Base-by-base conservation (phyloP, 2,888 invertebrate genomes). In the Caenorhabditis becei region DNA sequence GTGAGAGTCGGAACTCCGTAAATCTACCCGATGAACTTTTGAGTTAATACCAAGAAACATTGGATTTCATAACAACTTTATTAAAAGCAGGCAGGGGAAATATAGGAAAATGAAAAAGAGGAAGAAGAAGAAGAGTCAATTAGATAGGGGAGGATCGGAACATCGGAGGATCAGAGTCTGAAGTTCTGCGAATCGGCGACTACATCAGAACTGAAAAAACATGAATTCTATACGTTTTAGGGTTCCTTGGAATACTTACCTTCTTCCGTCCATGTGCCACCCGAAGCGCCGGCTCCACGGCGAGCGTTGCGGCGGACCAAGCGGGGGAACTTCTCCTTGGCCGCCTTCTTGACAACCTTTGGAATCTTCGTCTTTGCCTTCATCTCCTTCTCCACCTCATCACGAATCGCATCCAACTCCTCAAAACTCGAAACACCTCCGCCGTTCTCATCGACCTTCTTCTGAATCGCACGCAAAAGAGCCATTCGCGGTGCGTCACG, bases 251-350 rank as follows among this genome's bases (percentile, higher is more conserved):
- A 49, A 49, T 11, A 8, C 28, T 5, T 32, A 63, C 53, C 63
- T 24, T 65, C 66, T 7, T 54, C 66, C 2, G 54, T 66, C 69
- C 69, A 69, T 0, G 69, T 59, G 4, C 70, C 70, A 0, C 51
- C 61, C 1, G 2, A 7, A 1, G 20, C 51, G 1, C 37, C 24
- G 3, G 14, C 3, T 5, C 59, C 51, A 20, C 71, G 71, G 16
- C 71, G 61, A 14, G 71, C 71, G 35, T 62, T 71, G 16, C 71
- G 61, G 8, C 71, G 61, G 16, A 71, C 71, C n/a, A 62, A 28
- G 5, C 54, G 53, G 14, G 71, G 71, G 54, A 71, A 54, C 18
- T 8, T 20, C 3, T 41, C 44, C 28, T 62, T 26, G 20, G 24
- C 5, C 14, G 4, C 11, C 41, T 23, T 18, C 20, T 20, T 18